These are phyloP conservation scores for Glaucomys volans DNA, from an alignment of 2,113 vertebrate genomes.

Conservation along the genomic window DNA sequence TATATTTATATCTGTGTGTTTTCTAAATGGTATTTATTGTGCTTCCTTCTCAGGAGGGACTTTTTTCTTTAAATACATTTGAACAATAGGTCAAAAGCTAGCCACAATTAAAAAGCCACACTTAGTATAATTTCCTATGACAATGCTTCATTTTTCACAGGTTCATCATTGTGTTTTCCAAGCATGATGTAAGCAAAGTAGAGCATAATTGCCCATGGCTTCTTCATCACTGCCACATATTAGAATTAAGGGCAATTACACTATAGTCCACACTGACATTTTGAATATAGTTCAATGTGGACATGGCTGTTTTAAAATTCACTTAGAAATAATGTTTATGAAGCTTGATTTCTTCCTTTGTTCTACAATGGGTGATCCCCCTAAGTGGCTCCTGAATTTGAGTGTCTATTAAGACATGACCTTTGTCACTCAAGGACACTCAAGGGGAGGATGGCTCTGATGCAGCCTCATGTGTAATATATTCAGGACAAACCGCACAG, in stretches of 20 bases:
- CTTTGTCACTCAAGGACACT: fast-evolving
- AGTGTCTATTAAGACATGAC: not conserved
- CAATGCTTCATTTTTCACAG: not conserved
- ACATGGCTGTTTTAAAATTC: not conserved
- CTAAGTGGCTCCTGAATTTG: not conserved
- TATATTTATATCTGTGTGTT: constrained; percentile 71
- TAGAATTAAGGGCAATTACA: not conserved
- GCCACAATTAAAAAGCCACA: not conserved
- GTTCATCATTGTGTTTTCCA: not conserved
- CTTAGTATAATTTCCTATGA: not conserved
- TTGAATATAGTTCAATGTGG: not conserved
- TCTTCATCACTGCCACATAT: not conserved
- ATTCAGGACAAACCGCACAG: not conserved
- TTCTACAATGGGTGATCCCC: not conserved
- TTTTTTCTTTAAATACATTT: constrained; percentile 22
- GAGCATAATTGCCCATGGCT: not conserved
- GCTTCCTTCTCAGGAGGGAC: constrained; percentile 61
- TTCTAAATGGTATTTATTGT: constrained; percentile 71
- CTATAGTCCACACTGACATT: not conserved
- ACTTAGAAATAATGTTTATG: not conserved
- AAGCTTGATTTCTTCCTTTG: not conserved
- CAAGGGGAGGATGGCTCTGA: fast-evolving
- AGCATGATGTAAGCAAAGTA: not conserved
- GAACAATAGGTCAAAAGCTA: constrained; percentile 64
- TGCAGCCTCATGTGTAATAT: fast-evolving